Percentiles rank a stretch among this genome's conserved stretches.
phyloP scores from a whole-genome alignment of 2,113 vertebrate genomes.

The Zosterops borbonicus region DNA sequence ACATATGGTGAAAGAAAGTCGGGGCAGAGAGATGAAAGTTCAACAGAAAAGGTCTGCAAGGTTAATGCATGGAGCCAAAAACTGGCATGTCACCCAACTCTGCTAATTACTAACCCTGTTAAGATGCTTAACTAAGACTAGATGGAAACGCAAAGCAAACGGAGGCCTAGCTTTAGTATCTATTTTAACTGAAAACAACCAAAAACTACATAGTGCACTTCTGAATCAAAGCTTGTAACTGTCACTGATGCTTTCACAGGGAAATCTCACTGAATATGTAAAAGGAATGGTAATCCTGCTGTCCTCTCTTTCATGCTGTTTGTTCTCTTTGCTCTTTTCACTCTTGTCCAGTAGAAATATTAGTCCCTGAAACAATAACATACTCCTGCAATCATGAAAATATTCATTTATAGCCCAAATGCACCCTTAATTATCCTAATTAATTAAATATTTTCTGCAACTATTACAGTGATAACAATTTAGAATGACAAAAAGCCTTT shows the following conservation, averaged over 20 bases:
- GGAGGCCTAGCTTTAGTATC: background rate
- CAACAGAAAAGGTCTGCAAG: background rate
- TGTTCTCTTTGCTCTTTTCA: background rate
- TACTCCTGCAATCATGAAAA: background rate
- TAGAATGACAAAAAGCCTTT: background rate
- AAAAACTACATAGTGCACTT: background rate
- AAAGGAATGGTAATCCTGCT: background rate
- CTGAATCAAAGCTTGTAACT: background rate
- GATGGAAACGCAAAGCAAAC: background rate
- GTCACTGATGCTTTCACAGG: background rate
- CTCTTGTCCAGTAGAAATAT: background rate
- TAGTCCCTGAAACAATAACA: background rate
- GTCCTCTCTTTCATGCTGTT: background rate
- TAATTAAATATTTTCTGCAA: background rate
- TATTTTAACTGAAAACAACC: background rate
- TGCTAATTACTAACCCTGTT: background rate
- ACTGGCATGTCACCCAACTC: background rate
- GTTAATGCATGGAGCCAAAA: background rate
- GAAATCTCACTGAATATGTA: background rate
- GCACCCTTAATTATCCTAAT: background rate
- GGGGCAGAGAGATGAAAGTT: background rate
- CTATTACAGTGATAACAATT: background rate
- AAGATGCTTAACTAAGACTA: background rate
- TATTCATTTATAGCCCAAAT: background rate
- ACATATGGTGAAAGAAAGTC: conserved; percentile 8